Base-by-base conservation (phyloP, 2,113 vertebrate genomes). In the Equus przewalskii region DNA sequence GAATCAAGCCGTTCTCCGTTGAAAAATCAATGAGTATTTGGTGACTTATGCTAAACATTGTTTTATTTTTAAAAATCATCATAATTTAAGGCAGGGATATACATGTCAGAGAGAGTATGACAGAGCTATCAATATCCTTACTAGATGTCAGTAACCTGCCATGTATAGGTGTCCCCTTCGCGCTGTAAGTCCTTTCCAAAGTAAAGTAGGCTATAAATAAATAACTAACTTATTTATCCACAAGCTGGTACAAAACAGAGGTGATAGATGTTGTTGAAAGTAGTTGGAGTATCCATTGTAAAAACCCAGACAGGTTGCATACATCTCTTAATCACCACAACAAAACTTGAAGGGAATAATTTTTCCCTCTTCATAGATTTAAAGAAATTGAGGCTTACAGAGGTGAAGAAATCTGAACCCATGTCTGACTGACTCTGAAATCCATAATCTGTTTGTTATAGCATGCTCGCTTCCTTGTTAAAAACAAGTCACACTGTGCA, bases 11-110 rank as follows among this genome's bases (percentile, higher is more conserved):
- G 1, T 72, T 89, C 49, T 33, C 56, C 67, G 93, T 94, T 60
- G 36, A 79, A 95, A 54, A 96, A 14, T 49, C 89, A 88, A 64
- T 9, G 64, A 79, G 33, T 62, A 90, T 22, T 86, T 85, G n/a
- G 85, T 62, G 75, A 67, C 16, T 36, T 90, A 30, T 81, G 36
- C 36, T 96, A 86, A 82, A 96, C 73, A 85, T 89, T 93, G 1
- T 26, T 91, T 83, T 69, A 28, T 7, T 56, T 75, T 85, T 95
- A 28, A 89, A 92, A 94, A 62, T 49, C 1, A 26, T n/a, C 80
- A 5, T 70, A 89, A 95, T 54, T 88, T 85, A 64, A 58, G 10
- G 4, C 33, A 67, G 16, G 46, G 3, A 88, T 79, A 60, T 70
- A 36, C 9, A 24, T 22, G 5, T 93, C 41, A 2, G n/a, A 49